Percentiles rank a stretch among this genome's conserved stretches.
Evolutionary conservation across 2,888 invertebrate genomes (phyloP).

Genomic region (Pristionchus japonicus): DNA sequence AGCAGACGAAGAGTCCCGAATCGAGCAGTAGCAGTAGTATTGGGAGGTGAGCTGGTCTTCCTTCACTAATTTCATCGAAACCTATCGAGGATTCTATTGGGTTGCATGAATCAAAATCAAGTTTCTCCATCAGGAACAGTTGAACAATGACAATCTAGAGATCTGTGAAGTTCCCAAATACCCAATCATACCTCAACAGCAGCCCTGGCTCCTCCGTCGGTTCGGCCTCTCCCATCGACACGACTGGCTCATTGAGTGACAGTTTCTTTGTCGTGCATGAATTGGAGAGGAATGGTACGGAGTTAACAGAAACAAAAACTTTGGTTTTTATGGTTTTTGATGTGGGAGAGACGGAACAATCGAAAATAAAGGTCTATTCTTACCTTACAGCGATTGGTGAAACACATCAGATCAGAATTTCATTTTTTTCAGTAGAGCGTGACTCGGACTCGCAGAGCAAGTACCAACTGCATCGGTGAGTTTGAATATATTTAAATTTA

Average conservation of each 20-base stretch:
- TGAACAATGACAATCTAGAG: too few relatives aligned
- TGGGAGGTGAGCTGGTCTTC: conserved; percentile 17
- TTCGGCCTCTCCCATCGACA: conserved; percentile 55
- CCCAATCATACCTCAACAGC: neutral
- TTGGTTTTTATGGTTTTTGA: too few relatives aligned
- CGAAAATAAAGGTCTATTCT: too few relatives aligned
- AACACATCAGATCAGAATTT: conserved; percentile 38
- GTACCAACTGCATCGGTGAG: conserved; percentile 60
- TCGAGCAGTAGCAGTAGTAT: conserved; percentile 30
- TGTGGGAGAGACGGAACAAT: too few relatives aligned
- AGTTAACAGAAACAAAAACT: too few relatives aligned
- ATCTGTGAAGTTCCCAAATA: neutral
- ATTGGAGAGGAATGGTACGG: neutral
- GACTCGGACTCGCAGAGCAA: conserved; percentile 60
- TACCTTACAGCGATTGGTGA: too few relatives aligned
- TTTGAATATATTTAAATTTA: neutral
- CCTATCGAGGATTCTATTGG: neutral
- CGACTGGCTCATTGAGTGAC: conserved; percentile 66
- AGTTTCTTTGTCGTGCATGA: conserved; percentile 66
- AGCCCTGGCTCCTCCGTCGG: conserved; percentile 55
- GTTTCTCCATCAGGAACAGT: neutral
- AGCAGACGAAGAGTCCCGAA: conserved; percentile 37
- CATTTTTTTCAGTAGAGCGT: conserved; percentile 50
- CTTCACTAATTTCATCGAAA: neutral
- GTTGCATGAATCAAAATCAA: too few relatives aligned